Percentiles rank a stretch among this genome's conserved stretches.
Conservation (phyloP, 2,113 vertebrate species). For the Pampusana beccarii region DNA sequence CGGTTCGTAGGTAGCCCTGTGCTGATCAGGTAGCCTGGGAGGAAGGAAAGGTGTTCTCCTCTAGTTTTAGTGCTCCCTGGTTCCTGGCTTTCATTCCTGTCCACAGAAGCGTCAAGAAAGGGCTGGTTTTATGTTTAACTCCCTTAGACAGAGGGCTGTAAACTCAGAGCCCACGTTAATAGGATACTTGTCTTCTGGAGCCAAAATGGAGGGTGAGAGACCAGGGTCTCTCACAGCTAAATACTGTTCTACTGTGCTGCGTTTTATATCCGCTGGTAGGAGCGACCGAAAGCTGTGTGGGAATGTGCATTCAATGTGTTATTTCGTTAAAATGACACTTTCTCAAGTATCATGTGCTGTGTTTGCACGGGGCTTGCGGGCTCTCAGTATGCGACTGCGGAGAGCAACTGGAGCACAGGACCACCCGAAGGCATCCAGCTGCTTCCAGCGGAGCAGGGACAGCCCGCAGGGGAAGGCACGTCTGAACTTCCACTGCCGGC, state of each 20-base stretch:
- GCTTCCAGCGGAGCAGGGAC: not conserved
- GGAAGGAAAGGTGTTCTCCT: slow-evolving; percentile 19
- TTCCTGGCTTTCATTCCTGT: not conserved
- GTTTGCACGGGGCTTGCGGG: not conserved
- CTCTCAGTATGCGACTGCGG: not conserved
- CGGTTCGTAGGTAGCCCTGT: not conserved
- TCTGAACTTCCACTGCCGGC: not conserved
- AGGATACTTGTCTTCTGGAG: slow-evolving; percentile 29
- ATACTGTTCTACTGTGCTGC: slow-evolving; percentile 22
- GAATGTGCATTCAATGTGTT: not conserved
- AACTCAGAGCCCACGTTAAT: not conserved
- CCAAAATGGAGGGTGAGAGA: not conserved
- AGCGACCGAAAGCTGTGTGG: not conserved
- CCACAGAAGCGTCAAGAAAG: not conserved
- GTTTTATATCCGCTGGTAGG: not conserved
- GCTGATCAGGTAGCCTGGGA: not conserved
- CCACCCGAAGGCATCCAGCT: slow-evolving; percentile 47
- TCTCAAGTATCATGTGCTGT: slow-evolving; percentile 55
- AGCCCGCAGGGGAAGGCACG: accelerated
- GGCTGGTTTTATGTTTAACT: not conserved
- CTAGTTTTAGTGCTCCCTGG: not conserved
- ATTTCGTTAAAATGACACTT: slow-evolving; percentile 29
- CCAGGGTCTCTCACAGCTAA: not conserved
- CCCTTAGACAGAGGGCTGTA: not conserved
- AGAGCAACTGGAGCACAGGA: not conserved